These are phyloP conservation scores for Microplitis mediator DNA, from an alignment of 1,140 invertebrate species.

Conservation along the genomic window DNA sequence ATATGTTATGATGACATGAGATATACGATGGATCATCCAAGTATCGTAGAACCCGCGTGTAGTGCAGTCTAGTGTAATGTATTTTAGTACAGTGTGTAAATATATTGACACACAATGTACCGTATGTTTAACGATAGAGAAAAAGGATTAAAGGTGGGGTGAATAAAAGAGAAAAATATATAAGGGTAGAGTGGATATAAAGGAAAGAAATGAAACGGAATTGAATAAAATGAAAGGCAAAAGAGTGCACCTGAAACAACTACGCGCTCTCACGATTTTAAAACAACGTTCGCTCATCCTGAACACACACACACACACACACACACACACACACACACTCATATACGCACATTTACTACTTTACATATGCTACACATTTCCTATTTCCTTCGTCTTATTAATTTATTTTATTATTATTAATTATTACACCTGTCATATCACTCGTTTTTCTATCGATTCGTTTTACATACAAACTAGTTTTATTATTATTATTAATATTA, in stretches of 20 bases:
- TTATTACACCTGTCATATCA: not conserved
- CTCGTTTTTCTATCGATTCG: not conserved
- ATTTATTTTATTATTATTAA: not conserved
- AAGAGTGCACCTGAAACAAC: conserved; percentile 14
- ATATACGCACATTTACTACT: not conserved
- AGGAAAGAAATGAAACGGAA: not conserved
- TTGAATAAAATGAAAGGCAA: not conserved
- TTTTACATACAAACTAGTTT: not conserved
- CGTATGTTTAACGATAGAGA: no score
- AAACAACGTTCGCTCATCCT: conserved; percentile 1
- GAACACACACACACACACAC: not conserved
- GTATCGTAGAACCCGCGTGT: not conserved
- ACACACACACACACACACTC: not conserved
- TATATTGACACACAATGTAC: no score
- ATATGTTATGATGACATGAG: not conserved
- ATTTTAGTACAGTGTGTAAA: no score
- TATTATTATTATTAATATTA: no score
- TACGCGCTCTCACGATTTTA: conserved; percentile 16
- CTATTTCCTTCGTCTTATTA: not conserved
- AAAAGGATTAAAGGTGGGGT: no score
- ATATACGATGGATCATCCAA: no score
- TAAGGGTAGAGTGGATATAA: not conserved
- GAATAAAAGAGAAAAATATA: no score
- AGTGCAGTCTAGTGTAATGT: no score
- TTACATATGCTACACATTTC: not conserved